Base-by-base conservation (phyloP, 1,140 invertebrate genomes). In the Dendroctonus valens region DNA sequence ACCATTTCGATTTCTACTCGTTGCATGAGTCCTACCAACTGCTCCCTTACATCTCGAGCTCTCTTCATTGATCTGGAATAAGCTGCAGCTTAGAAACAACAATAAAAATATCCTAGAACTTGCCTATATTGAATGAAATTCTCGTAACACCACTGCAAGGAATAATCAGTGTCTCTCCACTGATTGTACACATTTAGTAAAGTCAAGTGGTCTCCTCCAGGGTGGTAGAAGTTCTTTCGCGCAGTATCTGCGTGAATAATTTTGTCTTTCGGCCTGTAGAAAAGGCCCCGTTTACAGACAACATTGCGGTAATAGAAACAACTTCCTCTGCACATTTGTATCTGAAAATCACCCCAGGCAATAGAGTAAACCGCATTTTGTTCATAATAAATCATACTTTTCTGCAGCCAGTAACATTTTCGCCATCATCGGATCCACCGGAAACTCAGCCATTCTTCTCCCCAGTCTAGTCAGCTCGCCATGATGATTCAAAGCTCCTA, bases 241-340 rank as follows among this genome's bases (percentile, higher is more conserved):
- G 97, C 97, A 0, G 96, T 97, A 78, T 98, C 97, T 0, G 97
- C 97, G 80, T 98, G 95, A 67, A 99, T 92, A 6, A 96, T 92
- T 85, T 99, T 99, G 77, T 99, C 97, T 81, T 99, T 99, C 5
- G 97, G 97, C 51, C 97, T 84, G 79, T 99, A 99, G 79, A 99
- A 99, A 69, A 99, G 7, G 97, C 89, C 69, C 95, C 94, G 78
- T 99, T 99, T 0, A 99, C 96, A 6, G 94, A 98, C 14, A 99
- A 81, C 97, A 99, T 99, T 0, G 96, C 93, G n/a, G 93, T 90
- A 64, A 99, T 97, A 0, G 94, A 92, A 0, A 99, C 87, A 59
- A 98, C 89, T 84, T 99, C 98, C 79, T 99, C 96, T 0, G 96
- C 93, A 77, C 97, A 99, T 78, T 93, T 93, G 77, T 97, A 98